Base-by-base conservation (phyloP, 30 jellyfish, hydroid and myxozoan genomes). In the Hydractinia symbiolongicarpus region DNA sequence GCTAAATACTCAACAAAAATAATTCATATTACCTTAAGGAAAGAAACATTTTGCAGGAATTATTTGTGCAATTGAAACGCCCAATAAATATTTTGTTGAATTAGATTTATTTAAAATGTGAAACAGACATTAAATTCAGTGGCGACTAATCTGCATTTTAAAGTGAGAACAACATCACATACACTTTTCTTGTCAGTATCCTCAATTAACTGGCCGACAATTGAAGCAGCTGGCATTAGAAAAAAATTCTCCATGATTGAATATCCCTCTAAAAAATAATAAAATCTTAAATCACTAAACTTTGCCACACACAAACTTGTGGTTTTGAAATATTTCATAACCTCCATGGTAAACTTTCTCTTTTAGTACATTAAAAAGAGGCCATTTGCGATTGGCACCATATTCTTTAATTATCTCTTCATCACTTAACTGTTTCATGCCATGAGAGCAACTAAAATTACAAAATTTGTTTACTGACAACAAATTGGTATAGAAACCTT, bases 161-260 rank as follows among this genome's bases (percentile, higher is more conserved):
- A 44, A 6, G 2, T n/a, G 7, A 51, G 15, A 11, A 11, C 19
- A 58, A 64, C 7, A 64, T 64, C 0, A n/a, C 82, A 9, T 15
- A 77, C 85, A 77, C 60, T 77, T 8, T 58, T 78, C 61, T 87
- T 84, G 80, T 93, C 98, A 61, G 81, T 72, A 6, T 87, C 81
- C 50, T 93, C 96, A 9, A 93, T 93, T 44, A 93, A 57, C 69
- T 95, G 83, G 16, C 96, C 98, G 84, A 91, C 71, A 16, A 93
- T 50, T 17, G 86, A 95, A 5, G 95, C 96, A 66, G 87, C 76
- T 1, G 98, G 98, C 96, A 93, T 93, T 17, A 82, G 87, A 84
- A 85, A 86, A 85, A 93, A 93, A 61, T 93, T 93, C 57, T 93
- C 98, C 75, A 87, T 76, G 21, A 93, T 79, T 62, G 83, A 70